Conservation (phyloP, 2,888 invertebrate genomes). For the Leptarthrus brevirostris region DNA sequence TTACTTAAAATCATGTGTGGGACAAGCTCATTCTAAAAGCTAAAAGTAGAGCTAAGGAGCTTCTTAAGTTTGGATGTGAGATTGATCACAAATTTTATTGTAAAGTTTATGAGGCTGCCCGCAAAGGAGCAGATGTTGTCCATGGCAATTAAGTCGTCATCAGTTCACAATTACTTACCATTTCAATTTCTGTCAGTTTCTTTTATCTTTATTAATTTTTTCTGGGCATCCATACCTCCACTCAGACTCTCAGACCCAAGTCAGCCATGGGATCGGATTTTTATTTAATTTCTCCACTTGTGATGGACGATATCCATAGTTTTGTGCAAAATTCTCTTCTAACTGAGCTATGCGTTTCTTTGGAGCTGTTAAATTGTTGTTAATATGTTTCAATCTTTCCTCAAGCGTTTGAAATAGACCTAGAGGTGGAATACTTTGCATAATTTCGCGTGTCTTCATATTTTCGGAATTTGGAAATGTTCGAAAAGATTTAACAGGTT, state of each 20-base stretch:
- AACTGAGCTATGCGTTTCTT: constrained; percentile 87
- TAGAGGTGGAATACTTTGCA: constrained; percentile 64
- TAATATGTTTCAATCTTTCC: constrained; percentile 70
- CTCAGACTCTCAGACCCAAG: constrained; percentile 62
- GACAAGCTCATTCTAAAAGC: too few relatives aligned
- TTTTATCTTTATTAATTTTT: constrained; percentile 65
- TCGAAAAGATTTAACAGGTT: constrained; percentile 62
- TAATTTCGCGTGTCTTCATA: constrained; percentile 64
- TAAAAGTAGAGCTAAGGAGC: too few relatives aligned
- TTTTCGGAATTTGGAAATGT: constrained; percentile 65
- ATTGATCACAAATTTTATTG: too few relatives aligned
- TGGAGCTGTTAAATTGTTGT: constrained; percentile 76
- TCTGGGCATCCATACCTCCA: constrained; percentile 62
- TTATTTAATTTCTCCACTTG: constrained; percentile 89
- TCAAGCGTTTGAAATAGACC: constrained; percentile 66
- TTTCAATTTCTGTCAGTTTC: constrained; percentile 76
- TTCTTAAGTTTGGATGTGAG: too few relatives aligned
- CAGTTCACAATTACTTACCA: too few relatives aligned
- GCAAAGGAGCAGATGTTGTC: too few relatives aligned
- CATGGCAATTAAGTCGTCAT: too few relatives aligned
- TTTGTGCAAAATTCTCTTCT: constrained; percentile 85
- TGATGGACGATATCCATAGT: constrained; percentile 85
- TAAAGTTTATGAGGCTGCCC: too few relatives aligned
- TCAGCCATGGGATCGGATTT: constrained; percentile 70
- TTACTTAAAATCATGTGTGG: too few relatives aligned